Evolutionary conservation across 2,113 vertebrate genomes (phyloP).

Genomic region (Vanacampus margaritifer): DNA sequence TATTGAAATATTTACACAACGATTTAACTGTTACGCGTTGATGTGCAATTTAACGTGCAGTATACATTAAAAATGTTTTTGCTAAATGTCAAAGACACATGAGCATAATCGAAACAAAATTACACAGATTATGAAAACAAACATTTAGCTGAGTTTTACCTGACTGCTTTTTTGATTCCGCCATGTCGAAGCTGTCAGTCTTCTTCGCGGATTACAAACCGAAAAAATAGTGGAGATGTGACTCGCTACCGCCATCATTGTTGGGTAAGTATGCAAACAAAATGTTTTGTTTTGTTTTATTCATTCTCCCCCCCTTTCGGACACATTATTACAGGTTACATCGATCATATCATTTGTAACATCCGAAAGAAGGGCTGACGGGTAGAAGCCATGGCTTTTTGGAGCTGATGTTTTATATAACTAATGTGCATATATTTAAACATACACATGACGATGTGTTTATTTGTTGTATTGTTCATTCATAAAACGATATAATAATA

Average conservation of each 20-base stretch:
- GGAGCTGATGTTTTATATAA: no score
- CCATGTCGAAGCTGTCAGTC: slow-evolving; percentile 41
- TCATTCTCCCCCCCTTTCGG: no score
- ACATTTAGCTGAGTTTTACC: slow-evolving; percentile 40
- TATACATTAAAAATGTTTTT: neutral
- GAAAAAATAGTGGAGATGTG: neutral
- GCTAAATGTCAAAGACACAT: neutral
- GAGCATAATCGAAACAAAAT: neutral
- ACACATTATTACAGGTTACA: no score
- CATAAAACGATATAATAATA: neutral
- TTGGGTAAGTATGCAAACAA: neutral
- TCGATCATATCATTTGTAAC: no score
- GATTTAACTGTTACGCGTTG: neutral
- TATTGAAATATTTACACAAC: neutral
- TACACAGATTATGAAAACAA: neutral
- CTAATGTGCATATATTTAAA: neutral
- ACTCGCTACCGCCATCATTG: slow-evolving; percentile 19
- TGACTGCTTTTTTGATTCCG: slow-evolving; percentile 53
- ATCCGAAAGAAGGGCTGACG: no score
- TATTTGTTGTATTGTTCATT: neutral
- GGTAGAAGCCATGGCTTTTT: no score
- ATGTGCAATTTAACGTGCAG: neutral
- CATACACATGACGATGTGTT: neutral
- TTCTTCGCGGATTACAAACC: slow-evolving; percentile 29
- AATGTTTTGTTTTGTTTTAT: no score